Evolutionary conservation across 2,888 invertebrate genomes (phyloP).

Genomic region (Erannis defoliaria): DNA sequence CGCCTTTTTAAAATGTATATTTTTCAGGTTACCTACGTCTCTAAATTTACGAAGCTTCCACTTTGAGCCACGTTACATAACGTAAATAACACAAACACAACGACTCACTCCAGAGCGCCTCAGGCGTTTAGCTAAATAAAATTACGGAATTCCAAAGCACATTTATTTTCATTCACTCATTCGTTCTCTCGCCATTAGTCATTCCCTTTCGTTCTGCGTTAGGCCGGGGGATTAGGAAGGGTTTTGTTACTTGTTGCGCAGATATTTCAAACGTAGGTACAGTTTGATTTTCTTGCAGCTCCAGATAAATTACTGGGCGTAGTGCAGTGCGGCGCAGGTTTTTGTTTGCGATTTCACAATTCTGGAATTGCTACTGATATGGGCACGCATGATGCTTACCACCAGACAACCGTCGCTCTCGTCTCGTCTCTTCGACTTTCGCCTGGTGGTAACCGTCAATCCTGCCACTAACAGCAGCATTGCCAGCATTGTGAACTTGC

Average conservation of each 20-base stretch:
- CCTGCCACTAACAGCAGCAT: too few species aligned
- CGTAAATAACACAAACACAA: conserved; percentile 1
- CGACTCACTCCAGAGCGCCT: conserved; percentile 2
- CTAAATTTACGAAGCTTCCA: neutral
- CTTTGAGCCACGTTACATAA: neutral
- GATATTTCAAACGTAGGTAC: neutral
- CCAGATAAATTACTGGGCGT: too few species aligned
- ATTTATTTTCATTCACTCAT: conserved; percentile 47
- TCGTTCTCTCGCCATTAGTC: conserved; percentile 40
- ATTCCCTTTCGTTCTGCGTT: conserved; percentile 38
- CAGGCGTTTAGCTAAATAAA: conserved; percentile 32
- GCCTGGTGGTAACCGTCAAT: too few species aligned
- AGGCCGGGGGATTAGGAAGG: conserved; percentile 19
- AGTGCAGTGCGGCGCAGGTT: too few species aligned
- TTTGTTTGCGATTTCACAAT: too few species aligned
- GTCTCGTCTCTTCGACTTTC: too few species aligned
- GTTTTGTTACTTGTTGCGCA: conserved; percentile 21
- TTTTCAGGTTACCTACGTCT: neutral
- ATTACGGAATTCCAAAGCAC: conserved; percentile 30
- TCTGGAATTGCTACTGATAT: too few species aligned
- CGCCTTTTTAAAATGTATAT: too few species aligned
- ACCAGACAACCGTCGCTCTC: too few species aligned
- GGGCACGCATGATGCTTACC: too few species aligned
- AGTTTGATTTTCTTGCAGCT: neutral
- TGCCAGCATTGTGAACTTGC: too few species aligned